Conservation (phyloP, 2,113 vertebrate species). For the Bos taurus region ARS-UCD2.0 NC_037335.1:5657001-5657500, state of each 20-base stretch:
- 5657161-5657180: background rate
- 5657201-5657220: background rate
- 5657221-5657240: background rate
- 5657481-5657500: background rate
- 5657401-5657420: no score
- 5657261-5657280: background rate
- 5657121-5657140: background rate
- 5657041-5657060: background rate
- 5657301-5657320: background rate
- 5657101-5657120: background rate
- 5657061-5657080: background rate
- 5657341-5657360: background rate
- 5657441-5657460: no score
- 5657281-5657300: background rate
- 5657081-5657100: background rate
- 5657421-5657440: no score
- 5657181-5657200: background rate
- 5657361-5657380: background rate
- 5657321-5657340: background rate
- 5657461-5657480: rapidly evolving
- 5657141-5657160: background rate
- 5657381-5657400: no score
- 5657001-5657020: background rate
- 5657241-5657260: background rate
- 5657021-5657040: background rate